Base-by-base conservation (phyloP, 2,888 invertebrate species). In the Drosophila paucipuncta region DNA sequence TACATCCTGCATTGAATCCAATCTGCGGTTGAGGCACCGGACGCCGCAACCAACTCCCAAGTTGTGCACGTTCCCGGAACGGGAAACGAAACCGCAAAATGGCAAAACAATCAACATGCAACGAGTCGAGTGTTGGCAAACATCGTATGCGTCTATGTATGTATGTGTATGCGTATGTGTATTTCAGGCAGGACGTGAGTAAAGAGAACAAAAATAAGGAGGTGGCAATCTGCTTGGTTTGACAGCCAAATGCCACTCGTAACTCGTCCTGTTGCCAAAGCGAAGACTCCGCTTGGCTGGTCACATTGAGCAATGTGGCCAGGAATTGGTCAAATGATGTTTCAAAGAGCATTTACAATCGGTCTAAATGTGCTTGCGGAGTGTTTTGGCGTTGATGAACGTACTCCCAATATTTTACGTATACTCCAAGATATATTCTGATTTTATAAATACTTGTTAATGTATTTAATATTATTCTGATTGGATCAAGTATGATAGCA, bases 91-190 rank as follows among this genome's bases (percentile, higher is more conserved):
- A 78, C 85, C 85, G 69, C 90, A 85, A 85, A 85, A 85, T 90
- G 85, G 88, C 90, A 85, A 90, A 85, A 85, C 85, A 85, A 85
- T 85, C 85, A 88, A 85, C 85, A 75, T 77, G 85, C 90, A 77
- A 64, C 75, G 82, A 76, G 70, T 68, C 82, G 77, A 68, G 67
- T 73, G 75, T 79, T 58, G 43, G 47, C 43, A 30, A 31, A 69
- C 49, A 54, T 47, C 31, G 11, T 33, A 25, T 28, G 31, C 18
- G 31, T 58, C 11, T 31, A 22, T 25, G 2, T 58, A 2, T 49
- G 9, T 16, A 13, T 52, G 11, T 31, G 11, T 35, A 0, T 33
- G 25, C 53, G 78, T 59, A 53, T 67, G 61, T 50, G 53, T 55
- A 43, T 33, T 65, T 59, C 13, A 28, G 28, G 25, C 47, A 28